Conservation (phyloP, 2,113 vertebrate species). For the Dendropsophus ebraccatus region DNA sequence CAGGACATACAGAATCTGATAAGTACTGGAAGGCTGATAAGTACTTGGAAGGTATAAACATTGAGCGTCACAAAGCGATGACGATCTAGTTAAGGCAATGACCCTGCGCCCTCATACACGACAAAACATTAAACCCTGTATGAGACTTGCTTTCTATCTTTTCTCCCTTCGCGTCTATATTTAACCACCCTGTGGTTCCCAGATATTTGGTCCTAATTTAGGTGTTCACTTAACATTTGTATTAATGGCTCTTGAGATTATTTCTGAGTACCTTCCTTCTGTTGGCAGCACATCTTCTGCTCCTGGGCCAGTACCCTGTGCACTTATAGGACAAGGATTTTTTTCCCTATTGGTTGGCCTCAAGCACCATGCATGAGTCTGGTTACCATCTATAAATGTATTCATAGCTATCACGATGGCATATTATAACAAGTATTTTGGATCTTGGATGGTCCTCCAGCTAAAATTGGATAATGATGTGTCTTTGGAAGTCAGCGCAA, state of each 20-base stretch:
- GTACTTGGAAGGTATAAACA: too few species aligned
- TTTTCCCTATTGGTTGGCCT: background rate
- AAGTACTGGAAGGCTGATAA: too few species aligned
- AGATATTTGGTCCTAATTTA: slow-evolving; percentile 56
- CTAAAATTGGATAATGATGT: background rate
- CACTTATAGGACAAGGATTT: background rate
- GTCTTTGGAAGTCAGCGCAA: background rate
- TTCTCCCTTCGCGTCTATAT: slow-evolving; percentile 34
- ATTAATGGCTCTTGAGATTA: slow-evolving; percentile 46
- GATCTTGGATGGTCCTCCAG: background rate
- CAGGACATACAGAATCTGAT: too few species aligned
- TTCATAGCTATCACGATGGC: background rate
- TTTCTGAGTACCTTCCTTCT: slow-evolving; percentile 37
- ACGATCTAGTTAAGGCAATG: too few species aligned
- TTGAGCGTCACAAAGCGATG: too few species aligned
- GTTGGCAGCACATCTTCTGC: slow-evolving; percentile 53
- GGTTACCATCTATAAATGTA: background rate
- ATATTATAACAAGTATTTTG: background rate
- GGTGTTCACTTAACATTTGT: slow-evolving; percentile 40
- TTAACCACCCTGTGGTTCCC: slow-evolving; percentile 26
- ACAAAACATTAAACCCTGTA: background rate
- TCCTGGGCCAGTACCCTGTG: background rate
- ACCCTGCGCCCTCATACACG: background rate
- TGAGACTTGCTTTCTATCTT: background rate
- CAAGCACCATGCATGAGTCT: background rate